Evolutionary conservation across 2,113 vertebrate genomes (phyloP).

Genomic region (Limanda limanda): DNA sequence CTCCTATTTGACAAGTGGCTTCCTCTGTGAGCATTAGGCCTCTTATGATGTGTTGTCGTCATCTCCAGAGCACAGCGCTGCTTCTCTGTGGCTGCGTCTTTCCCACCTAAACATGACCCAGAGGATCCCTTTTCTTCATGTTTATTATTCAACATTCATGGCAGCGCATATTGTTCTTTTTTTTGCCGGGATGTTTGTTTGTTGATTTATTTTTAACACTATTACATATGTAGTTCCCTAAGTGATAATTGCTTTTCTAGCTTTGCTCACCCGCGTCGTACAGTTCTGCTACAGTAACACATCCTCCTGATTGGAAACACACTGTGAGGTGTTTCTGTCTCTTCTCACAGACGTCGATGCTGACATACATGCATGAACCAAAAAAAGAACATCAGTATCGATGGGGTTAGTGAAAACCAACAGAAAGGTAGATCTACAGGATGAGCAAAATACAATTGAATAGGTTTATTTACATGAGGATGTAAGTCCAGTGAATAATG

Average conservation of each 20-base stretch:
- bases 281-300: constrained; percentile 2
- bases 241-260: constrained; percentile 42
- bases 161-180: background rate
- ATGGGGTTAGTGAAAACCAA: background rate
- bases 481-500: background rate
- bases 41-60: constrained; percentile 51
- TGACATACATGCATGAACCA: constrained; percentile 3
- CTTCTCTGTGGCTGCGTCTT: constrained; percentile 6
- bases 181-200: constrained; percentile 10
- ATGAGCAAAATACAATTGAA: background rate
- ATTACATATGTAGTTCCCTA: constrained; percentile 6
- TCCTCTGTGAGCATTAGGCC: constrained; percentile 48
- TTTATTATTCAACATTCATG: constrained; percentile 27
- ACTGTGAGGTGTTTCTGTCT: constrained; percentile 13
- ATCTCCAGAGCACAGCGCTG: constrained; percentile 20
- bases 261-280: constrained; percentile 15
- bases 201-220: constrained; percentile 5
- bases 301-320: constrained; percentile 10
- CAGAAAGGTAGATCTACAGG: background rate
- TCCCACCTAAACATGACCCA: constrained; percentile 20
- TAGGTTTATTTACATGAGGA: background rate
- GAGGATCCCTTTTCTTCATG: constrained; percentile 14
- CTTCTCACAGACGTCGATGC: background rate
- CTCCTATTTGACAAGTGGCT: constrained; percentile 54
- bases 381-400: background rate